These are phyloP conservation scores for Athalia cordata DNA, from an alignment of 2,888 invertebrate genomes.

Conservation along the genomic window DNA sequence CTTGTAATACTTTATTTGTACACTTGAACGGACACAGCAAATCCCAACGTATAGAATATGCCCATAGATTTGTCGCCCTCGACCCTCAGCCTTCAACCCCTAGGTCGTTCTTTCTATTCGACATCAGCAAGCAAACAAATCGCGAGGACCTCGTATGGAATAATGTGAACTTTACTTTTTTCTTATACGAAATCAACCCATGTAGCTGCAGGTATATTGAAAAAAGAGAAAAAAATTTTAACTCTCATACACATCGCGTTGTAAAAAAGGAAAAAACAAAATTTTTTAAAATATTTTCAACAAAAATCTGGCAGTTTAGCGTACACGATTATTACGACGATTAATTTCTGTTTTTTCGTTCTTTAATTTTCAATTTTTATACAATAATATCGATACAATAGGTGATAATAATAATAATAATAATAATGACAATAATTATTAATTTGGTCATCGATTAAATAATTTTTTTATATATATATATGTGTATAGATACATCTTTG, in stretches of 20 bases:
- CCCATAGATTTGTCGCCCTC: conserved; percentile 52
- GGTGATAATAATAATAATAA: background rate
- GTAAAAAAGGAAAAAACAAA: no score
- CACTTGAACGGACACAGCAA: conserved; percentile 50
- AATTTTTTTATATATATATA: no score
- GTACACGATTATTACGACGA: background rate
- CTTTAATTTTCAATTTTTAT: background rate
- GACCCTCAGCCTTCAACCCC: conserved; percentile 3
- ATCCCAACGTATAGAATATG: background rate
- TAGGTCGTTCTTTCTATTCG: background rate
- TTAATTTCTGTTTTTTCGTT: background rate
- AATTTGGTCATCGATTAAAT: background rate
- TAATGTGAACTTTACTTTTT: no score
- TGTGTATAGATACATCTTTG: conserved; percentile 1
- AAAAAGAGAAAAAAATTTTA: no score
- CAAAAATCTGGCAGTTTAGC: no score
- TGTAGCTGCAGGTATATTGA: no score
- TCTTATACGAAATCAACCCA: no score
- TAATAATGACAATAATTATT: background rate
- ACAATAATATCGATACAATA: background rate
- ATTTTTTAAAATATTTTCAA: no score
- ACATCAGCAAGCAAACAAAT: no score
- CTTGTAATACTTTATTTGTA: conserved; percentile 50
- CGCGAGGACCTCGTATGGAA: no score
- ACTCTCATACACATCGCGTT: no score